These are phyloP conservation scores for Sinhomidia bicolor DNA, from an alignment of 2,888 invertebrate species.

Conservation along the genomic window DNA sequence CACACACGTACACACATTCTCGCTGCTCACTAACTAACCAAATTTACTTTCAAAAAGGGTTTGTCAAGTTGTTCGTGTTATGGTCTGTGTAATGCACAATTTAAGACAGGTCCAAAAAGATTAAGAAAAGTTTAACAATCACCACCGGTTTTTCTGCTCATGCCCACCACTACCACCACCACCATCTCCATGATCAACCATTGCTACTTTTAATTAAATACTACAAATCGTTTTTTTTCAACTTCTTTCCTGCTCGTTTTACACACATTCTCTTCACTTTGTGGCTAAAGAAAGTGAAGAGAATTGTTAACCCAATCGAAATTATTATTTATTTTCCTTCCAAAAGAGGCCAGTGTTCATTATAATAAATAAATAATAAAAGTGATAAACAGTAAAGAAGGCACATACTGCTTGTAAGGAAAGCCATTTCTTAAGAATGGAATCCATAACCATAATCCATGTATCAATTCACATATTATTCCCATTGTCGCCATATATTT, in stretches of 20 bases:
- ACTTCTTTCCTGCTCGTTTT: no score
- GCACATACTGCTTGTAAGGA: neutral
- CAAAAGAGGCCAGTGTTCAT: neutral
- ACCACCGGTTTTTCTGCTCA: neutral
- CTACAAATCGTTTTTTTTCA: slow-evolving; percentile 7
- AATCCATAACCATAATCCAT: slow-evolving; percentile 18
- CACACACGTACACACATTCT: slow-evolving; percentile 62
- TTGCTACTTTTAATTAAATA: slow-evolving; percentile 22
- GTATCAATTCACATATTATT: neutral
- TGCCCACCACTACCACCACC: no score
- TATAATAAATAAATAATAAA: no score
- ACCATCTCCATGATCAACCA: neutral
- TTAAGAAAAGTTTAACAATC: slow-evolving; percentile 1
- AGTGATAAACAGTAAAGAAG: no score
- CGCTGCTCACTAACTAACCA: slow-evolving; percentile 79
- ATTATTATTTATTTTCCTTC: neutral
- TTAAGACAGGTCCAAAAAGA: slow-evolving; percentile 51
- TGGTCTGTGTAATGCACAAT: slow-evolving; percentile 51
- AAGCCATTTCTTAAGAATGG: neutral
- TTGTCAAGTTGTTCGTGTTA: slow-evolving; percentile 79
- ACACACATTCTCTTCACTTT: no score
- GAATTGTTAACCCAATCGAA: no score
- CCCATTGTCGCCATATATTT: neutral
- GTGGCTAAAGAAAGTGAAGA: no score
- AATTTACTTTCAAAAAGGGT: slow-evolving; percentile 80